Percentiles rank a stretch among this genome's conserved stretches.
Conservation (phyloP, 2,888 invertebrate species). For the Himalopsyche tibetana region DNA sequence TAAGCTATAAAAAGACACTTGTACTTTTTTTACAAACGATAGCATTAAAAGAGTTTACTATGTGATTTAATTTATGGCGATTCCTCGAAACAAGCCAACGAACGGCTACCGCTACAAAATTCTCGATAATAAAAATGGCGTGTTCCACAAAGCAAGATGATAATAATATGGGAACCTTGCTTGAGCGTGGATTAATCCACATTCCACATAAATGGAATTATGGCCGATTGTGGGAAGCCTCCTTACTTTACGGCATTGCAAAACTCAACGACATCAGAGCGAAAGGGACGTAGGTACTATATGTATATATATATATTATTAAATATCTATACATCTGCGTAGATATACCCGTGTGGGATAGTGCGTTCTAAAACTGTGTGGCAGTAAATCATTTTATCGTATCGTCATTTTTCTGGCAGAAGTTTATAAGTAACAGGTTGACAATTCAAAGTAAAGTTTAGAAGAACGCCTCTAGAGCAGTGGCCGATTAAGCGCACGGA, state of each 20-base stretch:
- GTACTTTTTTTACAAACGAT: no score
- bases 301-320: not conserved
- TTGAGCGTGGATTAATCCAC: constrained; percentile 60
- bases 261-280: constrained; percentile 47
- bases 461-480: no score
- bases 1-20: no score
- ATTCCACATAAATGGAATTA: constrained; percentile 61
- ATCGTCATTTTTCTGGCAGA: no score
- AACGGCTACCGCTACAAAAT: not conserved
- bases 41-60: no score
- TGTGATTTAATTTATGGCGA: no score
- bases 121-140: constrained; percentile 42
- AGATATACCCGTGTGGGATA: not conserved
- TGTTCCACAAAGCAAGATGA: constrained; percentile 56
- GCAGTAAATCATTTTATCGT: not conserved
- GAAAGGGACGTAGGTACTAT: constrained; percentile 48
- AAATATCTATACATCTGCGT: constrained; percentile 21
- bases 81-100: not conserved
- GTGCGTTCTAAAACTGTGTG: not conserved
- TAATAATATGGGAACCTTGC: constrained; percentile 50
- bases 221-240: constrained; percentile 58
- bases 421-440: no score
- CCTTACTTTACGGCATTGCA: constrained; percentile 57
- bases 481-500: no score
- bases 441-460: no score